Conservation (phyloP, 2,888 invertebrate species). For the Drosophila differens region DNA sequence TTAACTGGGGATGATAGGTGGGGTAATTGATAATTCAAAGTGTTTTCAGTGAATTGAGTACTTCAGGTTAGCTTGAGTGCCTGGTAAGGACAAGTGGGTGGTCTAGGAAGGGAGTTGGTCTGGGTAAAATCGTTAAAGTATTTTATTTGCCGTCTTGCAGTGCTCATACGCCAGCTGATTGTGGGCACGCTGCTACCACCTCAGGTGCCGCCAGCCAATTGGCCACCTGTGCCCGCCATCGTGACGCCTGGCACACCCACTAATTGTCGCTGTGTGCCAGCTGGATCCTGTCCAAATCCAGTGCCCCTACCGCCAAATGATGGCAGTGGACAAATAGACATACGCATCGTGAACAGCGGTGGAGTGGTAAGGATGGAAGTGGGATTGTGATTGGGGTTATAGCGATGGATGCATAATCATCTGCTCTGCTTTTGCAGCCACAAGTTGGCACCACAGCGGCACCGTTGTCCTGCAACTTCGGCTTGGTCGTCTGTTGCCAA, state of each 20-base stretch:
- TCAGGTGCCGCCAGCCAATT: constrained; percentile 42
- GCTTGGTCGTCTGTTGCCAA: constrained; percentile 81
- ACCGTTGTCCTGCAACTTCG: constrained; percentile 74
- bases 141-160: constrained; percentile 42
- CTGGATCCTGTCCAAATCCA: constrained; percentile 82
- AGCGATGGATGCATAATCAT: neutral
- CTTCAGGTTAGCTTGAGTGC: neutral
- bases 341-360: constrained; percentile 88
- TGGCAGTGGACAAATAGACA: constrained; percentile 88
- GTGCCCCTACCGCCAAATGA: constrained; percentile 79
- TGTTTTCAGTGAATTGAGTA: neutral
- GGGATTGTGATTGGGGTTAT: neutral
- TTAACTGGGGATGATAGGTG: neutral
- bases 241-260: constrained; percentile 50
- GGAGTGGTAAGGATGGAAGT: constrained; percentile 43
- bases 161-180: constrained; percentile 77
- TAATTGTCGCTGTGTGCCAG: constrained; percentile 84
- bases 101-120: neutral
- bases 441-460: constrained; percentile 29
- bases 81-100: neutral
- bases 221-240: constrained; percentile 59
- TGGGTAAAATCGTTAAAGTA: neutral
- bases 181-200: constrained; percentile 69
- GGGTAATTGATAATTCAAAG: neutral
- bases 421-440: constrained; percentile 41